phyloP scores from a whole-genome alignment of 53 echinoderm and acorn worm species.

The Paelopatides confundens region DNA sequence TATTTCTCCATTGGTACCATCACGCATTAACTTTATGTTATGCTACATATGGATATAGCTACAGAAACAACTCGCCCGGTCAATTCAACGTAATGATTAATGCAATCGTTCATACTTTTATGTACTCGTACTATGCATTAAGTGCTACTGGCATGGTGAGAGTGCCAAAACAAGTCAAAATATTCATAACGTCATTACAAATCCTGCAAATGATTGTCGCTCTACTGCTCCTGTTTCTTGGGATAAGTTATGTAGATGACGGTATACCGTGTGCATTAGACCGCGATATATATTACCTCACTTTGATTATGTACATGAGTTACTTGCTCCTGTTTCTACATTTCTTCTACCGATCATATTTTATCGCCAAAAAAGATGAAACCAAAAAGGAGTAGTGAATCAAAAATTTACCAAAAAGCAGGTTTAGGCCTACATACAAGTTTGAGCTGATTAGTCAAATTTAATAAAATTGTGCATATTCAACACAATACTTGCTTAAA shows the following conservation, averaged over 20 bases:
- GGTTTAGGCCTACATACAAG: too few relatives aligned
- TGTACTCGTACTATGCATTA: constrained; percentile 75
- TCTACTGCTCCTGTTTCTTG: constrained; percentile 46
- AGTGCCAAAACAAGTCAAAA: constrained; percentile 49
- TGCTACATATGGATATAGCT: constrained; percentile 40
- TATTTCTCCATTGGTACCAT: constrained; percentile 68
- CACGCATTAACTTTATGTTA: constrained; percentile 60
- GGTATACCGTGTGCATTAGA: constrained; percentile 49
- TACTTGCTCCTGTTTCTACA: constrained; percentile 65
- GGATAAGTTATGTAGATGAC: background rate
- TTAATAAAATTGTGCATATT: too few relatives aligned
- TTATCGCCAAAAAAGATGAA: background rate
- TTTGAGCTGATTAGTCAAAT: too few relatives aligned
- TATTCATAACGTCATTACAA: constrained; percentile 65
- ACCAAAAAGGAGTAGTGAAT: background rate
- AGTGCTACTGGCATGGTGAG: constrained; percentile 57
- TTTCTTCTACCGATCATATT: constrained; percentile 69
- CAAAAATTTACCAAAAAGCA: background rate
- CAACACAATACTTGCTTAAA: too few relatives aligned
- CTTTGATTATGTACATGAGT: constrained; percentile 55
- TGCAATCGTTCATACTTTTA: constrained; percentile 62
- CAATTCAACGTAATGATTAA: constrained; percentile 66
- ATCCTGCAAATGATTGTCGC: constrained; percentile 63
- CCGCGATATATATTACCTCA: constrained; percentile 19
- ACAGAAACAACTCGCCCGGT: constrained; percentile 73